These are phyloP conservation scores for Pseudochaenichthys georgianus DNA, from an alignment of 2,797 vertebrate species.

Conservation along the genomic window DNA sequence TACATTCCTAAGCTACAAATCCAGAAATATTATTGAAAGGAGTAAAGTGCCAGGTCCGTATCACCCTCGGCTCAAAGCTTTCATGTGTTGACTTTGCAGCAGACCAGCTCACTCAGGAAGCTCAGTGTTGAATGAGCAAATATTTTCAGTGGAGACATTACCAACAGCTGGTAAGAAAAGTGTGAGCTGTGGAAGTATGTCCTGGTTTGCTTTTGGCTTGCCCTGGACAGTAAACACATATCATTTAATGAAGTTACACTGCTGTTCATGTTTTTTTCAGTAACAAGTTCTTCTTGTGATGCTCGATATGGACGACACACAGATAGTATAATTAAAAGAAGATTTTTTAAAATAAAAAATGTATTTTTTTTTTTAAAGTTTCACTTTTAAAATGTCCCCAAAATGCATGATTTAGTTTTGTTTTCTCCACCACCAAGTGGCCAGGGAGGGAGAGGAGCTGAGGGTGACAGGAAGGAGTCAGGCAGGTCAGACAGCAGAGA, in stretches of 20 bases:
- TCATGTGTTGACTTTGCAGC: slow-evolving; percentile 8
- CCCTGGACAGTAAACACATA: not conserved
- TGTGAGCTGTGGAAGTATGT: slow-evolving; percentile 38
- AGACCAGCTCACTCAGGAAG: slow-evolving; percentile 33
- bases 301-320: not conserved
- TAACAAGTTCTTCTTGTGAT: not conserved
- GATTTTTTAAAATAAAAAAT: no score
- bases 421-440: not conserved
- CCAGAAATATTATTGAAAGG: slow-evolving; percentile 11
- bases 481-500: slow-evolving; percentile 25
- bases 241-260: not conserved
- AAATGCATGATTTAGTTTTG: not conserved
- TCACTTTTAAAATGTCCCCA: not conserved
- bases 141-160: slow-evolving; percentile 34
- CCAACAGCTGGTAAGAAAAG: slow-evolving; percentile 31
- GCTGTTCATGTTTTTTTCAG: not conserved
- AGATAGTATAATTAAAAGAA: not conserved
- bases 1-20: slow-evolving; percentile 5
- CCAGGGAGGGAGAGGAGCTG: not conserved
- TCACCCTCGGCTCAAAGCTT: slow-evolving; percentile 11
- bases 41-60: not conserved
- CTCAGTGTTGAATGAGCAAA: slow-evolving; percentile 48
- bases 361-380: not conserved
- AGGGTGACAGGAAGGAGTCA: not conserved
- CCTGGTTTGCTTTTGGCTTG: slow-evolving; percentile 42